Percentiles rank a stretch among this genome's conserved stretches.
Conservation (phyloP, 2,797 vertebrate species). For the Psittacula echo region DNA sequence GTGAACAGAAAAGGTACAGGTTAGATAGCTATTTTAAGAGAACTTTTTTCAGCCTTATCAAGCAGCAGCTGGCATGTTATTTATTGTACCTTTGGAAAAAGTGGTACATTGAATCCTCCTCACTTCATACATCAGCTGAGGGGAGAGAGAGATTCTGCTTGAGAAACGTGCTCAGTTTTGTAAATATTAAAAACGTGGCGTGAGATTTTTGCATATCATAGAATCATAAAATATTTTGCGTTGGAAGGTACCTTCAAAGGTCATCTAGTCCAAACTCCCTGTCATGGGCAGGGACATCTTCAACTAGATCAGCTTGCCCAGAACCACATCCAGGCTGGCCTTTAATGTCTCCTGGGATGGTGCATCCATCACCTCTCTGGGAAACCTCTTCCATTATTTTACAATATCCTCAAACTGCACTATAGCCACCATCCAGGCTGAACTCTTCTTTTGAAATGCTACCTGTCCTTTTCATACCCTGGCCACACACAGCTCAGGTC, state of each 20-base stretch:
- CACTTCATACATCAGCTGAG: not conserved
- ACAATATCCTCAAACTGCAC: not conserved
- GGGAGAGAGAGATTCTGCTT: not conserved
- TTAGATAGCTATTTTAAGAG: slow-evolving; percentile 48
- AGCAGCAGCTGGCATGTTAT: not conserved
- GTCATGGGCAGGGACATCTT: not conserved
- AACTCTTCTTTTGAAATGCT: not conserved
- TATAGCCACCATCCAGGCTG: not conserved
- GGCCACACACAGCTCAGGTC: fast-evolving
- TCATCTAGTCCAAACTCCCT: not conserved
- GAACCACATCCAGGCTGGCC: not conserved
- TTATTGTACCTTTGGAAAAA: not conserved
- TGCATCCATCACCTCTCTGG: too few relatives aligned
- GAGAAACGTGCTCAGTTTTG: not conserved
- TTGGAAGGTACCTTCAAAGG: not conserved
- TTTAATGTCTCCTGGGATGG: not conserved
- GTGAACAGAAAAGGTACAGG: slow-evolving; percentile 43
- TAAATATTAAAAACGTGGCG: not conserved
- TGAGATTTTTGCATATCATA: not conserved
- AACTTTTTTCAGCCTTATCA: not conserved
- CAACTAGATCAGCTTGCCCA: not conserved
- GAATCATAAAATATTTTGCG: not conserved
- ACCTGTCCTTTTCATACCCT: not conserved
- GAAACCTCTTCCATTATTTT: not conserved
- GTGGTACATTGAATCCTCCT: not conserved